Evolutionary conservation across 1,140 invertebrate species (phyloP).

Genomic region (Melitaea cinxia): DNA sequence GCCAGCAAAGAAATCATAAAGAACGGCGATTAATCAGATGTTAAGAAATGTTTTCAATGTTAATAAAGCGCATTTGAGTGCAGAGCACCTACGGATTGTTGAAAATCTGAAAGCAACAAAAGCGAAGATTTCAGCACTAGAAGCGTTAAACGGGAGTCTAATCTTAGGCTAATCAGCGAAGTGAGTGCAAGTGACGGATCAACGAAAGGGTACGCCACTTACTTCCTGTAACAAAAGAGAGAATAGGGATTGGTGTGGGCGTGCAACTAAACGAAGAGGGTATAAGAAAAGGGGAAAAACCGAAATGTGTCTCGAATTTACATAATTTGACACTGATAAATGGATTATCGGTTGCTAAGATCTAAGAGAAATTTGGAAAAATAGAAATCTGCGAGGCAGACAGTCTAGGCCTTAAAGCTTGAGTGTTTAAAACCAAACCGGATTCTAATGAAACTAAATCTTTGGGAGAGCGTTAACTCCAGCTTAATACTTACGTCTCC

Average conservation of each 20-base stretch:
- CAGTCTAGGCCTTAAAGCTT: slow-evolving; percentile 67
- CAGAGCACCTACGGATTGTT: slow-evolving; percentile 47
- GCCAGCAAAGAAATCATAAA: slow-evolving; percentile 14
- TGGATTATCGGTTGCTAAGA: slow-evolving; percentile 42
- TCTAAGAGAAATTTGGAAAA: slow-evolving; percentile 47
- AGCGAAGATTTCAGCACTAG: slow-evolving; percentile 62
- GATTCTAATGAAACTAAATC: slow-evolving; percentile 53
- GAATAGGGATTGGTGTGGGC: slow-evolving; percentile 72
- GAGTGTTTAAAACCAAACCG: slow-evolving; percentile 65
- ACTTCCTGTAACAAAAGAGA: slow-evolving; percentile 84
- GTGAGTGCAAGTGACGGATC: slow-evolving; percentile 71
- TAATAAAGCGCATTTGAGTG: slow-evolving; percentile 41
- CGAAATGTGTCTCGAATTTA: slow-evolving; percentile 32
- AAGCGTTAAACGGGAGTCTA: slow-evolving; percentile 66
- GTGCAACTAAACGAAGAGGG: slow-evolving; percentile 64
- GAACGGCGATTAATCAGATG: slow-evolving; percentile 20
- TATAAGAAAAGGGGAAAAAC: slow-evolving; percentile 28
- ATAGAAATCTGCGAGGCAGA: slow-evolving; percentile 58
- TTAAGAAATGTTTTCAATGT: slow-evolving; percentile 28
- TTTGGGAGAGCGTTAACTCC: slow-evolving; percentile 17
- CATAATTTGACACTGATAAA: slow-evolving; percentile 31
- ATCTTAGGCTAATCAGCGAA: slow-evolving; percentile 71
- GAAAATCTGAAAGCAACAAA: slow-evolving; percentile 65
- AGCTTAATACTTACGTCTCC: slow-evolving; percentile 84
- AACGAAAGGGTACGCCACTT: slow-evolving; percentile 80